Conservation (phyloP, 2,888 invertebrate species). For the Phyllotreta cruciferae region DNA sequence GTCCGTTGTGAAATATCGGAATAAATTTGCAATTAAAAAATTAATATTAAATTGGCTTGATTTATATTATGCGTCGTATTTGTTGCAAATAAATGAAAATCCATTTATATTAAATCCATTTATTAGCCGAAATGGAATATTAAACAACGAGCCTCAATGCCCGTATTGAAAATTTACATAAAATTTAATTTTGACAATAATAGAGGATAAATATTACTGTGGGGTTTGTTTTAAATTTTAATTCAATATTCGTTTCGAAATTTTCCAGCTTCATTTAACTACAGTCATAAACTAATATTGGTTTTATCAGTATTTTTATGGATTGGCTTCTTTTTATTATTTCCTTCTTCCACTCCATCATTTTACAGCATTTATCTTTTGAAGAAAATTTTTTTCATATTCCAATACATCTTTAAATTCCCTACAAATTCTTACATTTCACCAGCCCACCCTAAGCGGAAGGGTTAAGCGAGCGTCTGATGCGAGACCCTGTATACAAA, state of each 20-base stretch:
- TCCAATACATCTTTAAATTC: too few relatives aligned
- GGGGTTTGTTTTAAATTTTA: conserved; percentile 17
- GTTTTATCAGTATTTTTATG: too few relatives aligned
- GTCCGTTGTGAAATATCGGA: background rate
- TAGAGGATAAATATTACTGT: conserved; percentile 18
- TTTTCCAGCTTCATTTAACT: background rate
- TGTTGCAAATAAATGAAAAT: conserved; percentile 22
- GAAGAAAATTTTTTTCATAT: too few relatives aligned
- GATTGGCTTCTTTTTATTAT: too few relatives aligned
- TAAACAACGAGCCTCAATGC: conserved; percentile 22
- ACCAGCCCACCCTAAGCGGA: too few relatives aligned
- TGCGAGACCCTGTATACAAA: background rate
- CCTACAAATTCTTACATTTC: too few relatives aligned
- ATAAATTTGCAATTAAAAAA: conserved; percentile 13
- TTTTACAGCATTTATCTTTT: too few relatives aligned
- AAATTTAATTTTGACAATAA: conserved; percentile 34
- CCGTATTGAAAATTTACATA: conserved; percentile 32
- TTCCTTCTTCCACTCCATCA: too few relatives aligned
- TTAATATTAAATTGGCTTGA: conserved; percentile 17
- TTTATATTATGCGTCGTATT: conserved; percentile 14
- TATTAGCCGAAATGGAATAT: conserved; percentile 24
- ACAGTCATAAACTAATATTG: too few relatives aligned
- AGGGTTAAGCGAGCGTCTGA: too few relatives aligned
- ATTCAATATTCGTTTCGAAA: conserved; percentile 18
- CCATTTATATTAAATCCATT: conserved; percentile 27